These are phyloP conservation scores for Leptobrachium ailaonicum DNA, from an alignment of 2,113 vertebrate species.

Conservation along the genomic window DNA sequence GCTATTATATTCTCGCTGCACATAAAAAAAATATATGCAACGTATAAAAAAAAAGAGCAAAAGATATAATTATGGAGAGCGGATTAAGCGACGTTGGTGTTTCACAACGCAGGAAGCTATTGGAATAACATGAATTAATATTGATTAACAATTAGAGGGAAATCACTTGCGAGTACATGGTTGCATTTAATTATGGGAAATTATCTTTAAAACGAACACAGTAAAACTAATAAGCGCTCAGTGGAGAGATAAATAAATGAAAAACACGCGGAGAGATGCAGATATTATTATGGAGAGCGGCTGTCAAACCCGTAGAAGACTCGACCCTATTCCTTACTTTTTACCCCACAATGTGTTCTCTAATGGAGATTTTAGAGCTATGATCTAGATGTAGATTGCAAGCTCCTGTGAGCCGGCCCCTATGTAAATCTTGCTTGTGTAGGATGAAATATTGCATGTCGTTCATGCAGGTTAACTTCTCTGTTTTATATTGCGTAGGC, in stretches of 20 bases:
- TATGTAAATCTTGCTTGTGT: too few species aligned
- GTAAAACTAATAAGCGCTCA: constrained; percentile 13
- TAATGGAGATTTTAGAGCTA: too few species aligned
- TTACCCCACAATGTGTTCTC: too few species aligned
- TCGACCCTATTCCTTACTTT: too few species aligned
- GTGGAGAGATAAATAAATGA: constrained; percentile 1
- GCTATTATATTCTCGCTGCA: background rate
- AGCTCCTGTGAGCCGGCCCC: too few species aligned
- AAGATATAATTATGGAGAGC: background rate
- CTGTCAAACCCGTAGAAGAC: background rate
- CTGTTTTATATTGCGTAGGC: too few species aligned
- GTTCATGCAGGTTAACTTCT: too few species aligned
- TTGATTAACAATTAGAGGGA: constrained; percentile 44
- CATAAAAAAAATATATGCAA: background rate
- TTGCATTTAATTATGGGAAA: constrained; percentile 43
- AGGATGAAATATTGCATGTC: too few species aligned
- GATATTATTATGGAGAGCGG: background rate
- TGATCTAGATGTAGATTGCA: too few species aligned
- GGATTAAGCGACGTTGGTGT: background rate
- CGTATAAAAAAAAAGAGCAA: background rate
- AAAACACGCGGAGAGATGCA: background rate
- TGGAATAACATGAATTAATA: constrained; percentile 40
- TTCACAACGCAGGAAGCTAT: constrained; percentile 26
- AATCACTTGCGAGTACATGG: constrained; percentile 31
- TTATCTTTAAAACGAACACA: constrained; percentile 11